phyloP scores from a whole-genome alignment of 2,113 vertebrate genomes.

The Chaetorhynchus papuensis region DNA sequence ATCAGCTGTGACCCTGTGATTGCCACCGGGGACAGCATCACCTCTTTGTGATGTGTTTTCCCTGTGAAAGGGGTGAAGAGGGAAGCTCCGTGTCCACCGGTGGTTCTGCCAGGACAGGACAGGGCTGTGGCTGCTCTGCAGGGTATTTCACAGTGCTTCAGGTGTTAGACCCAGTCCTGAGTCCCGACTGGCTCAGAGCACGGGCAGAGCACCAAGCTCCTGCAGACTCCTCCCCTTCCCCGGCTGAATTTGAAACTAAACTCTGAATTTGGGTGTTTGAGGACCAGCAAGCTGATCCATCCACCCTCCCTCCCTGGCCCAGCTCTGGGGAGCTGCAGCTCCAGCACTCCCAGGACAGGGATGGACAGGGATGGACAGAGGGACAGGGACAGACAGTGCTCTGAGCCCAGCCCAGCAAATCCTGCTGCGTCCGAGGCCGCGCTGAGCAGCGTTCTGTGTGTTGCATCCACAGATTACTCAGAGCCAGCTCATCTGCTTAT shows the following conservation, averaged over 20 bases:
- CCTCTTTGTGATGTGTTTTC: neutral
- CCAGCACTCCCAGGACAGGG: neutral
- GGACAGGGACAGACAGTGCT: neutral
- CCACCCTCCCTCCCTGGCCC: neutral
- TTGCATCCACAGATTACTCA: neutral
- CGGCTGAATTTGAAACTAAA: neutral
- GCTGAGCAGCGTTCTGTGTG: neutral
- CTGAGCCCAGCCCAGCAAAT: neutral
- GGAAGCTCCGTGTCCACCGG: neutral
- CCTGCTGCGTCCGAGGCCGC: neutral
- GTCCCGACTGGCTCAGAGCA: neutral
- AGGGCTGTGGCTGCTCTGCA: neutral
- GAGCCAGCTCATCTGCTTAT: constrained; percentile 13
- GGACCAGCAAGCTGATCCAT: neutral
- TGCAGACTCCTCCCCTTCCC: neutral
- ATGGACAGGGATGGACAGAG: neutral
- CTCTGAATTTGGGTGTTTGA: neutral
- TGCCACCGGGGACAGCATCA: accelerated
- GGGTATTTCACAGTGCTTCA: neutral
- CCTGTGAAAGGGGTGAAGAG: neutral
- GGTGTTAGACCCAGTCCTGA: accelerated
- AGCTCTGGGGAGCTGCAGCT: neutral
- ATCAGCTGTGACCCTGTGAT: accelerated
- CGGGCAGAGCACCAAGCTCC: neutral
- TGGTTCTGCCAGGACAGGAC: neutral